phyloP scores from a whole-genome alignment of 2,797 vertebrate species.

The Lophotriccus pileatus region DNA sequence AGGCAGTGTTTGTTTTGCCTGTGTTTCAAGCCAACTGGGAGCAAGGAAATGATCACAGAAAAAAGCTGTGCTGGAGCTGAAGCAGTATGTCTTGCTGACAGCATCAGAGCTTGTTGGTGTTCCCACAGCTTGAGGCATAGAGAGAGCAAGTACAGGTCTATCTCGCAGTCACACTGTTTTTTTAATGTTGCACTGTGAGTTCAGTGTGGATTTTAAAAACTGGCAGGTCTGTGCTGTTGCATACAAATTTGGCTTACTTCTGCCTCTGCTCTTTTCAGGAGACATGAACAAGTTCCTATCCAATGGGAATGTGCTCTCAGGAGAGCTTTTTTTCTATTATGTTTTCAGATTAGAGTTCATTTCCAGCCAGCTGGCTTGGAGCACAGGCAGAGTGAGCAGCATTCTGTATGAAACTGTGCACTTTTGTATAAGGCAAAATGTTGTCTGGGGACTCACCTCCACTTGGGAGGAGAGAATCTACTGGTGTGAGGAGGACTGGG shows the following conservation, averaged over 20 bases:
- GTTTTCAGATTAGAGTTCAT: not conserved
- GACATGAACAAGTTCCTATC: not conserved
- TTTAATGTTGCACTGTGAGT: not conserved
- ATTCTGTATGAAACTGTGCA: not conserved
- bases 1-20: not conserved
- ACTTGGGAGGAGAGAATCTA: not conserved
- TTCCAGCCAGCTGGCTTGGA: slow-evolving; percentile 37
- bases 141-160: not conserved
- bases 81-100: not conserved
- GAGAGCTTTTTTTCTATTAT: not conserved
- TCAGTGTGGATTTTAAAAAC: not conserved
- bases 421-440: not conserved
- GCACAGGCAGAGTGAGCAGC: not conserved
- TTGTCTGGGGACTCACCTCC: not conserved
- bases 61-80: not conserved
- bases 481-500: not conserved
- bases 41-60: not conserved
- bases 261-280: not conserved
- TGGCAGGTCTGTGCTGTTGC: not conserved
- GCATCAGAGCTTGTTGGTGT: not conserved
- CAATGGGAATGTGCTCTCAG: not conserved
- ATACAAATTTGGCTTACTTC: not conserved
- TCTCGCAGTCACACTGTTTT: not conserved
- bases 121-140: not conserved
- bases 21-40: not conserved